Evolutionary conservation across 2,113 vertebrate genomes (phyloP).

Genomic region (Micronycteris hirsuta): DNA sequence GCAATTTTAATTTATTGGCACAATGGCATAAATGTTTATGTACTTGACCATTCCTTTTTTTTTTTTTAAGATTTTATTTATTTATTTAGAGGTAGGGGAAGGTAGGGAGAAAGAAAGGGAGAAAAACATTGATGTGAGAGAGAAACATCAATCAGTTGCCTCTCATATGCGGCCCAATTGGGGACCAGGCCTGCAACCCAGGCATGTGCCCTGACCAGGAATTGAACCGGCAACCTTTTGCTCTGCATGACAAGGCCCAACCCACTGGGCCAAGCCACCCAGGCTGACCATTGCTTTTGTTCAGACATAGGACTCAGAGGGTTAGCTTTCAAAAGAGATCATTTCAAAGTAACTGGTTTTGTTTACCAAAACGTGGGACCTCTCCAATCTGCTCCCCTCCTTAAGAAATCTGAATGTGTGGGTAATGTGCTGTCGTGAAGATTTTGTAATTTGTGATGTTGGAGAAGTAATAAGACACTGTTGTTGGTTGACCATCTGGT

Average conservation of each 20-base stretch:
- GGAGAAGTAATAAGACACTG: slow-evolving; percentile 59
- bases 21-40: not conserved
- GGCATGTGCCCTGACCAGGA: too few relatives aligned
- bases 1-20: not conserved
- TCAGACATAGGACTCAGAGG: not conserved
- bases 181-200: too few relatives aligned
- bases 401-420: slow-evolving; percentile 20
- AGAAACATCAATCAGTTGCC: too few relatives aligned
- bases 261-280: too few relatives aligned
- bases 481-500: slow-evolving; percentile 66
- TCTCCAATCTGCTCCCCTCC: not conserved
- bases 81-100: too few relatives aligned
- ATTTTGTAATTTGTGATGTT: slow-evolving; percentile 57
- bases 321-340: slow-evolving; percentile 14
- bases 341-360: slow-evolving; percentile 8
- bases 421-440: slow-evolving; percentile 21
- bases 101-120: too few relatives aligned
- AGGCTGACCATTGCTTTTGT: not conserved
- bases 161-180: too few relatives aligned
- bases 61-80: too few relatives aligned
- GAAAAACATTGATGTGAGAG: too few relatives aligned
- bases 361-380: slow-evolving; percentile 44
- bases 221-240: too few relatives aligned
- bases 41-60: not conserved
- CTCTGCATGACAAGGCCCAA: too few relatives aligned